Percentiles rank a stretch among this genome's conserved stretches.
phyloP scores from a whole-genome alignment of 1,140 invertebrate species.

The Megalopta genalis region DNA sequence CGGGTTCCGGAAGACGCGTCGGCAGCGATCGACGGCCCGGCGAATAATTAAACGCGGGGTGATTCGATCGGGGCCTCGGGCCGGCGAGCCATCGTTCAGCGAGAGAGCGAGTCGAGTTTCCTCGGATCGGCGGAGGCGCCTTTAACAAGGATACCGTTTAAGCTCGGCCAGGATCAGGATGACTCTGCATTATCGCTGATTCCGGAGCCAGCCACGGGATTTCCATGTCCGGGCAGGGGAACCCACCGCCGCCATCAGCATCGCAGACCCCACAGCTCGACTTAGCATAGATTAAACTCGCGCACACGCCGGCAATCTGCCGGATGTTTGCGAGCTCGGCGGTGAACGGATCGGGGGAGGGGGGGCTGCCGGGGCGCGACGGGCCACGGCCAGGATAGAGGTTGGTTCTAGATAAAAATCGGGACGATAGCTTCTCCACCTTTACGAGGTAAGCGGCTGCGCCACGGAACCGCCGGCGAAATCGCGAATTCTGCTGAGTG shows the following conservation, averaged over 20 bases:
- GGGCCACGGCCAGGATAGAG: not conserved
- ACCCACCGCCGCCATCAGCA: conserved; percentile 60
- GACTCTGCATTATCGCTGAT: conserved; percentile 75
- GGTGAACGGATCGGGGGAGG: not conserved
- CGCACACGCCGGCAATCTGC: conserved; percentile 53
- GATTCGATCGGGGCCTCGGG: not conserved
- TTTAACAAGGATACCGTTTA: conserved; percentile 70
- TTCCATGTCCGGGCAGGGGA: conserved; percentile 73
- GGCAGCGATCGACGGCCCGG: not conserved
- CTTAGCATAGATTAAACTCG: conserved; percentile 68
- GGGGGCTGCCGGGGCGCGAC: no score
- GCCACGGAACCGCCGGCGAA: conserved; percentile 3
- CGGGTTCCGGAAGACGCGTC: no score
- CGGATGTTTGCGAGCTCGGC: conserved; percentile 43
- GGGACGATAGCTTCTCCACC: conserved; percentile 46
- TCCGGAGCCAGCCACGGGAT: conserved; percentile 74
- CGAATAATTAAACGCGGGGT: not conserved
- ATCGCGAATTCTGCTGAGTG: conserved; percentile 37
- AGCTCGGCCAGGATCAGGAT: conserved; percentile 64
- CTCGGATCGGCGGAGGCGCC: conserved; percentile 53
- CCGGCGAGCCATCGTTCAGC: not conserved
- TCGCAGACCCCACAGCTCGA: conserved; percentile 61
- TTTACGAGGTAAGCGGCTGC: conserved; percentile 54
- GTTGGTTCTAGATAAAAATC: conserved; percentile 62
- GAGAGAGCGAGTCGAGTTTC: conserved; percentile 3